These are phyloP conservation scores for Halocynthia roretzi DNA, from an alignment of 23 tunicate species.

Conservation along the genomic window DNA sequence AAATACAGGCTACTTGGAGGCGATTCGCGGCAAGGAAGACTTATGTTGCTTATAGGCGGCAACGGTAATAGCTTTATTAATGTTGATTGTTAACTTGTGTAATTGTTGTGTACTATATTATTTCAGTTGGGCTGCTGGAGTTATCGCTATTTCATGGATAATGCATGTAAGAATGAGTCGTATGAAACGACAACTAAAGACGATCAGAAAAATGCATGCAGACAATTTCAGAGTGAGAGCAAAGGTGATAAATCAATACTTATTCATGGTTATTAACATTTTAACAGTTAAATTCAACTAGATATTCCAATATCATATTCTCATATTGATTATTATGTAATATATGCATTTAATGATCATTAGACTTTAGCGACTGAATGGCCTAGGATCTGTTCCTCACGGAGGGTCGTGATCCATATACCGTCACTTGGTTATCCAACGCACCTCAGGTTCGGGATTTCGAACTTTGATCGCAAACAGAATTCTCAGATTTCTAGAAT, in stretches of 20 bases:
- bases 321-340: no score
- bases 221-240: constrained; percentile 58
- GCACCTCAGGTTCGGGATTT: constrained; percentile 37
- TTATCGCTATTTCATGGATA: constrained; percentile 94
- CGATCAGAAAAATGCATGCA: constrained; percentile 43
- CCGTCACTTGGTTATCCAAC: constrained; percentile 80
- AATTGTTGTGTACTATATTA: background rate
- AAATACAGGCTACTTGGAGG: constrained; percentile 85
- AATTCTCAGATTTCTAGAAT: constrained; percentile 78
- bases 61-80: constrained; percentile 37
- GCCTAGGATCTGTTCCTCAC: constrained; percentile 40
- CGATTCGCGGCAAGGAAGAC: constrained; percentile 53
- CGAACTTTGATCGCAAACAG: constrained; percentile 66
- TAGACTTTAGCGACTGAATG: constrained; percentile 74
- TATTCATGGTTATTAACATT: no score
- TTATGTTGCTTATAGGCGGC: constrained; percentile 61
- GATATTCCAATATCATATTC: no score
- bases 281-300: no score
- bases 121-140: constrained; percentile 94
- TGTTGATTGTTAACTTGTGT: background rate
- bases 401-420: constrained; percentile 75
- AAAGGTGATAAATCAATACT: constrained; percentile 22
- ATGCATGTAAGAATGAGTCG: constrained; percentile 77
- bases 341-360: background rate
- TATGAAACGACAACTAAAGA: constrained; percentile 51